Percentiles rank a stretch among this genome's conserved stretches.
phyloP scores from a whole-genome alignment of 2,888 invertebrate species.

The Chouioia cunea region DNA sequence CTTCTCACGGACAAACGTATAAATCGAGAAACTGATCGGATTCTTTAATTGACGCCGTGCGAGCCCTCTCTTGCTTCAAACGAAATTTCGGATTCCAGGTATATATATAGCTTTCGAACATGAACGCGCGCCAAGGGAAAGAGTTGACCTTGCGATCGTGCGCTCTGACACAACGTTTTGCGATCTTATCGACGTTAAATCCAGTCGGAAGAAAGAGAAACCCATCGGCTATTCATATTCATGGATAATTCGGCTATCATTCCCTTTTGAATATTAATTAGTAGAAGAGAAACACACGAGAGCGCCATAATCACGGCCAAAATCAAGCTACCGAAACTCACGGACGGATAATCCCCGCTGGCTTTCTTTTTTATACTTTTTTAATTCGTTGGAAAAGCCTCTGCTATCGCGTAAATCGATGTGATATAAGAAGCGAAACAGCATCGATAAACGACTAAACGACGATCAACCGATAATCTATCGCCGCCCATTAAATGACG shows the following conservation, averaged over 20 bases:
- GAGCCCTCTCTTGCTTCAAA: neutral
- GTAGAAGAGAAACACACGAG: slow-evolving; percentile 30
- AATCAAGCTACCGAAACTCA: slow-evolving; percentile 42
- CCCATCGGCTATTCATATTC: slow-evolving; percentile 42
- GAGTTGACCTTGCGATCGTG: slow-evolving; percentile 1
- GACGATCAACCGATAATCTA: neutral
- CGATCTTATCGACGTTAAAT: slow-evolving; percentile 44
- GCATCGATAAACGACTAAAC: slow-evolving; percentile 4
- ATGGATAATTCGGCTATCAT: slow-evolving; percentile 38
- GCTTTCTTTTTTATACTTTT: slow-evolving; percentile 20
- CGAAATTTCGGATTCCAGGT: slow-evolving; percentile 42
- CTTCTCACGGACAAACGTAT: slow-evolving; percentile 23
- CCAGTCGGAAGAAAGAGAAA: neutral
- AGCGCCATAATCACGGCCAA: slow-evolving; percentile 38
- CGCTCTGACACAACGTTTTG: neutral
- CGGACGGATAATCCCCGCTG: slow-evolving; percentile 36
- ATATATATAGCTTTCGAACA: neutral
- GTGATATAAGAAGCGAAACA: neutral
- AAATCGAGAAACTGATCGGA: slow-evolving; percentile 37
- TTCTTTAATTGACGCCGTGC: slow-evolving; percentile 40
- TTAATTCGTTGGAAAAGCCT: slow-evolving; percentile 32
- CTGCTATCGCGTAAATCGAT: neutral
- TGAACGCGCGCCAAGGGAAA: neutral
- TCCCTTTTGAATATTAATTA: slow-evolving; percentile 42
- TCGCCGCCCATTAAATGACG: neutral